phyloP scores from a whole-genome alignment of 2,113 vertebrate genomes.

The Macrotus californicus region DNA sequence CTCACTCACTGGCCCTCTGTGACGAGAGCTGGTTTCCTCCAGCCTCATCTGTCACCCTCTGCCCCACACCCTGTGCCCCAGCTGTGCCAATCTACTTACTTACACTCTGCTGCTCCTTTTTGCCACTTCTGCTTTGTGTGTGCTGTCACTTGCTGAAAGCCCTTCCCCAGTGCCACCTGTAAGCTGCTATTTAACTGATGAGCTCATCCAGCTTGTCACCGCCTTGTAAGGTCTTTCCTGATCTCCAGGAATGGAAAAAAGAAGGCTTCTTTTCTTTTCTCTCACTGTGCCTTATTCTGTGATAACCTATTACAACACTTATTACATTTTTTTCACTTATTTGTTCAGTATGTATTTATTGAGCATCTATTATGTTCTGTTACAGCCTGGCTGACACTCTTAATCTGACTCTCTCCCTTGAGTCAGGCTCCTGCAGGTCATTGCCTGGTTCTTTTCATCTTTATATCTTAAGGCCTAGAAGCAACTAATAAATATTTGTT shows the following conservation, averaged over 20 bases:
- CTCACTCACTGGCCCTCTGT: neutral
- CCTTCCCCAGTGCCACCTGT: neutral
- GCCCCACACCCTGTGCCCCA: neutral
- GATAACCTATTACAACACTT: neutral
- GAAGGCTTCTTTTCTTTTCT: neutral
- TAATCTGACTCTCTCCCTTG: neutral
- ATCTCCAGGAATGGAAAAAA: neutral
- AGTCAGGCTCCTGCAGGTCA: neutral
- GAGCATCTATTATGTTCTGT: neutral
- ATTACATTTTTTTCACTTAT: neutral
- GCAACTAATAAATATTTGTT: constrained; percentile 3
- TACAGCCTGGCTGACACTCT: neutral
- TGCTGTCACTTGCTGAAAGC: neutral
- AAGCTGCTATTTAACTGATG: neutral
- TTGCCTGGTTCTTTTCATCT: neutral
- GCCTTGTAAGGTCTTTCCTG: neutral
- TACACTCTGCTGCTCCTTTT: neutral
- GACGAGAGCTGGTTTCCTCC: neutral
- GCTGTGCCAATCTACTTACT: neutral
- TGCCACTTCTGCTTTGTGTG: neutral
- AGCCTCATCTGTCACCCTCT: neutral
- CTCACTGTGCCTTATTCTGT: neutral
- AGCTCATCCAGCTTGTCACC: neutral
- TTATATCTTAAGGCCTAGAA: neutral
- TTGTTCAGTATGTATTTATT: neutral